A percentile compares a stretch with the other conserved stretches of the same genome.
Evolutionary conservation across 2,888 invertebrate species (phyloP).

Genomic region (Zootermopsis nevadensis): DNA sequence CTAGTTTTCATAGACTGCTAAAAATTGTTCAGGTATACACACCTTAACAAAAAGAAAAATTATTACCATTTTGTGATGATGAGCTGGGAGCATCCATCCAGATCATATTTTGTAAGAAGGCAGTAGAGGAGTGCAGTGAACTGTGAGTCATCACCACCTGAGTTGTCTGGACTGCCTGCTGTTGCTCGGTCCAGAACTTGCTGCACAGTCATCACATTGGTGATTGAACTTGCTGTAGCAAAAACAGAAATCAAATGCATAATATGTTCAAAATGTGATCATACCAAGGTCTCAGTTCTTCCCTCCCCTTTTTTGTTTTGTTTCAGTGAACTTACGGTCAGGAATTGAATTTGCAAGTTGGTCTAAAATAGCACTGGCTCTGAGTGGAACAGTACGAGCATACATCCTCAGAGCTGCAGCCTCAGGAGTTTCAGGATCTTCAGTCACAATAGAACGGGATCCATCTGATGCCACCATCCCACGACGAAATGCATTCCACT

Average conservation of each 20-base stretch:
- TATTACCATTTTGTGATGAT: conserved; percentile 64
- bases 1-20: not conserved
- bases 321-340: conserved; percentile 53
- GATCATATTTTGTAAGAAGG: conserved; percentile 75
- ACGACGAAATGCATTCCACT: conserved; percentile 59
- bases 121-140: conserved; percentile 79
- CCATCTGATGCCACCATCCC: conserved; percentile 65
- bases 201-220: conserved; percentile 70
- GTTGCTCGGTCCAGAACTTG: conserved; percentile 66
- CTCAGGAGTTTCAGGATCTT: conserved; percentile 77
- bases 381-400: conserved; percentile 63
- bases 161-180: conserved; percentile 33
- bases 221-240: conserved; percentile 66
- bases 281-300: not conserved
- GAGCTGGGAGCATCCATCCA: conserved; percentile 68
- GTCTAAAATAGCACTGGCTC: conserved; percentile 56
- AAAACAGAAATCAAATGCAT: not conserved
- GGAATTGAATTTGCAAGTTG: conserved; percentile 55
- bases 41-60: not conserved
- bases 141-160: conserved; percentile 59
- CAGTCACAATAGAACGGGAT: conserved; percentile 74
- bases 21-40: too few species aligned
- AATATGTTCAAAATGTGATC: conserved; percentile 6
- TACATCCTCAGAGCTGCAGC: conserved; percentile 68
- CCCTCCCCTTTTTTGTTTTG: too few species aligned